Evolutionary conservation across 2,888 invertebrate genomes (phyloP), one percentile per base, ranked within the genome.

Genomic region (Chalcosyrphus nemorum): DNA sequence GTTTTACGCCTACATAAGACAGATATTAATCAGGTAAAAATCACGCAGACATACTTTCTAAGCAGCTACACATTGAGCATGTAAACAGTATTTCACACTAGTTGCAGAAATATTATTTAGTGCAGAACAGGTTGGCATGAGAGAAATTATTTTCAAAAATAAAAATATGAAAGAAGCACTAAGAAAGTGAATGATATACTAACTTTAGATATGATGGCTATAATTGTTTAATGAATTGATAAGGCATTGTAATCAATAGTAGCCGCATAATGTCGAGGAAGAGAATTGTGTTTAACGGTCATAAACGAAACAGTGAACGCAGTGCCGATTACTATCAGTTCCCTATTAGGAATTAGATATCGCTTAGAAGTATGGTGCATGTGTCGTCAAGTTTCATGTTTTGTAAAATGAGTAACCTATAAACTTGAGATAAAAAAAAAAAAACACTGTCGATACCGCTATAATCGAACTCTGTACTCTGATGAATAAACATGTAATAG

Each of bases 111-210:
- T 32, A 70, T 65, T 71, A 65, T 71, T 71, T 43, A 71, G 78
- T 71, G 78, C 78, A 78, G 56, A 78, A 78, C 78, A 29, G 9
- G 17, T 65, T 56, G 29, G 32, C 71, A 57, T 15, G 63, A 13
- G 56, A 65, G 41, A 61, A 45, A 70, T 47, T 35, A 52, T 54
- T 63, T 32, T 9, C 24, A 38, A 17, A 38, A 38, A 35, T 6
- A 52, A 59, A 24, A 41, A 43, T 7, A 47, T 24, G 7, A 24
- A 32, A 43, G 11, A 29, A 54, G 65, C 43, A 61, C 54, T 35
- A 63, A 70, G 77, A 77, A 70, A 77, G 77, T 70, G 61, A 77
- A 76, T 72, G 32, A 24, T 54, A 29, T 52, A n/a, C n/a, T n/a
- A 38, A 21, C n/a, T 7, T 19, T 9, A 9, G 5, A 13, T 50